Percentiles rank a stretch among this genome's conserved stretches.
Conservation (phyloP, 2,113 vertebrate species). For the Aegithalos caudatus region DNA sequence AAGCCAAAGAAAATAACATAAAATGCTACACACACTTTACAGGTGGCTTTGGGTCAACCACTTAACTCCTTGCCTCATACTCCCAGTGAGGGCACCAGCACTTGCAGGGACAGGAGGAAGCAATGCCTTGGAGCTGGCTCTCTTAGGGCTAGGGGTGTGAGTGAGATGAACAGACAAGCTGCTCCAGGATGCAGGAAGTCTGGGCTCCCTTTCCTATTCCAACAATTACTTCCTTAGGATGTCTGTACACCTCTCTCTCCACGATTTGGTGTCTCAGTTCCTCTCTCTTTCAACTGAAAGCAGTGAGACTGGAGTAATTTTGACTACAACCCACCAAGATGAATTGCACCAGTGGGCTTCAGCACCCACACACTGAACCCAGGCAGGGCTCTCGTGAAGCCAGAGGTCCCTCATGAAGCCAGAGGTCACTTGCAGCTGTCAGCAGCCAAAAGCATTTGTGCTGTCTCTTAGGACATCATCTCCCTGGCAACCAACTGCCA, state of each 20-base stretch:
- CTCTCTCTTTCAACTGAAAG: neutral
- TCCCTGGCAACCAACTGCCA: neutral
- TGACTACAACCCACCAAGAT: neutral
- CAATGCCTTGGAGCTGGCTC: neutral
- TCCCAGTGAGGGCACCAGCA: neutral
- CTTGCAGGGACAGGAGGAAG: neutral
- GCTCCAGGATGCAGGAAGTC: neutral
- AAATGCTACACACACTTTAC: neutral
- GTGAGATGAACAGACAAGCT: neutral
- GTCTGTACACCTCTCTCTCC: neutral
- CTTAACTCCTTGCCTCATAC: neutral
- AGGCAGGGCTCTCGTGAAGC: neutral
- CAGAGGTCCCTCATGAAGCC: neutral
- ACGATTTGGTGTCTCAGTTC: neutral
- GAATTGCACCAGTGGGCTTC: neutral
- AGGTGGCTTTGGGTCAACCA: neutral
- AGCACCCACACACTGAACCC: neutral
- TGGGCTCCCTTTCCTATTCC: neutral
- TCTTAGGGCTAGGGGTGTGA: neutral
- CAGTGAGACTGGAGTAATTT: neutral
- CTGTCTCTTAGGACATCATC: neutral
- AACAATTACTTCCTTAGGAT: slow-evolving; percentile 22
- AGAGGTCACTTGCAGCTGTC: neutral
- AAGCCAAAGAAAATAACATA: neutral
- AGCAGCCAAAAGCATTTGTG: neutral